These are phyloP conservation scores for Melanerpes aurifrons DNA, from an alignment of 2,113 vertebrate genomes.

Conservation along the genomic window DNA sequence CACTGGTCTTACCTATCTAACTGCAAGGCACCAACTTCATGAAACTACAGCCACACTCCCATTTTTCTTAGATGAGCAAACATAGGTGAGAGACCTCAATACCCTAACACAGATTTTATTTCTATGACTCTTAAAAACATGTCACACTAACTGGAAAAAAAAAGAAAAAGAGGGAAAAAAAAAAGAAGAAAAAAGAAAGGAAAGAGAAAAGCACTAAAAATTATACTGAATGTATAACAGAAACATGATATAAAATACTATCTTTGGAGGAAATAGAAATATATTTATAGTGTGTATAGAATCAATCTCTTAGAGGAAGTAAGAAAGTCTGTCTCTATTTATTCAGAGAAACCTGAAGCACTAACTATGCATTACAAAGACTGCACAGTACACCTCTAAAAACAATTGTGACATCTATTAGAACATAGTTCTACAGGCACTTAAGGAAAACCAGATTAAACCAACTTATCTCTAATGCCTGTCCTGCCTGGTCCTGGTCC, in stretches of 20 bases:
- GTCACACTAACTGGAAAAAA: not conserved
- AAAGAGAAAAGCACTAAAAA: not conserved
- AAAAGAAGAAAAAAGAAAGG: not conserved
- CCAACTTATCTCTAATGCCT: not conserved
- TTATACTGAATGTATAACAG: not conserved
- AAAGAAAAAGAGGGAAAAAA: too few species aligned
- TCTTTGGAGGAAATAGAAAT: not conserved
- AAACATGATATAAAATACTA: not conserved
- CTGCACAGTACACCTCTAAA: not conserved
- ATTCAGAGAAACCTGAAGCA: not conserved
- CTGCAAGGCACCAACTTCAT: not conserved
- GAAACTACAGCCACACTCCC: too few species aligned
- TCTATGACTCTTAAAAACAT: not conserved
- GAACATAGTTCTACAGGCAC: not conserved
- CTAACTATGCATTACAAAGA: not conserved
- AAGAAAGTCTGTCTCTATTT: not conserved
- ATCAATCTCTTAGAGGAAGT: not conserved
- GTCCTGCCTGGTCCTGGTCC: not conserved
- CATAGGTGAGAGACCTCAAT: not conserved
- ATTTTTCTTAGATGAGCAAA: not conserved
- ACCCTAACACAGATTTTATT: not conserved
- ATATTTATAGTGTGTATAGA: not conserved
- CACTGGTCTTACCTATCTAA: not conserved
- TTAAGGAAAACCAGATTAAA: not conserved
- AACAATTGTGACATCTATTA: not conserved